Percentiles rank a stretch among this genome's conserved stretches.
Conservation (phyloP, 2,888 invertebrate genomes). For the Chrysotoxum bicinctum region DNA sequence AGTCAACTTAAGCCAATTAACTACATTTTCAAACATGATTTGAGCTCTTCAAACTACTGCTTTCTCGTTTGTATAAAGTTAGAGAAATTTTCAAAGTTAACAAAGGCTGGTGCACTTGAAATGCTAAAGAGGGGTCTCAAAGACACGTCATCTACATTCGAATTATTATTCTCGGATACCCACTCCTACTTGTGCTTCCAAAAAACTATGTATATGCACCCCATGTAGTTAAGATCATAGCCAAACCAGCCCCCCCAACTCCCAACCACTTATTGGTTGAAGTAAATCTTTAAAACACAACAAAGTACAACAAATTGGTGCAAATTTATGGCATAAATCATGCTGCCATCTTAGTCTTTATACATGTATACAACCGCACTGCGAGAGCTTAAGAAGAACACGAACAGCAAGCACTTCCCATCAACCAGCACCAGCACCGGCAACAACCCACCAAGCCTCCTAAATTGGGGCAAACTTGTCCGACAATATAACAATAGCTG, state of each 20-base stretch:
- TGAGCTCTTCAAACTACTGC: no score
- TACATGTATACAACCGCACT: constrained; percentile 27
- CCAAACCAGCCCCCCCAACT: background rate
- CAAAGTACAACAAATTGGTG: constrained; percentile 71
- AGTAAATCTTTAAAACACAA: constrained; percentile 65
- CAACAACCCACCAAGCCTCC: constrained; percentile 45
- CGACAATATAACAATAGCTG: constrained; percentile 53
- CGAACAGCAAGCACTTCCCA: constrained; percentile 63
- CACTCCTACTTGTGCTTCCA: background rate
- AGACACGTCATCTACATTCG: background rate
- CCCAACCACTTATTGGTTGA: constrained; percentile 49
- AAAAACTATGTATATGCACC: background rate
- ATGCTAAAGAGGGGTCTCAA: background rate
- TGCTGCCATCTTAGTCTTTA: constrained; percentile 51
- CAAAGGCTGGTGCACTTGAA: no score
- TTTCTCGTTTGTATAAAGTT: no score
- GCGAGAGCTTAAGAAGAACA: constrained; percentile 53
- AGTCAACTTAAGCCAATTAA: no score
- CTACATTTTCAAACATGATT: no score
- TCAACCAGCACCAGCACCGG: constrained; percentile 14
- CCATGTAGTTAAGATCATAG: no score
- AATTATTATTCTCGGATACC: background rate
- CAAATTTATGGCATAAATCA: constrained; percentile 73
- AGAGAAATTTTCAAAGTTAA: no score
- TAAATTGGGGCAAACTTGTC: constrained; percentile 70